phyloP scores from a whole-genome alignment of 2,797 vertebrate genomes.

The Hydrolagus colliei region DNA sequence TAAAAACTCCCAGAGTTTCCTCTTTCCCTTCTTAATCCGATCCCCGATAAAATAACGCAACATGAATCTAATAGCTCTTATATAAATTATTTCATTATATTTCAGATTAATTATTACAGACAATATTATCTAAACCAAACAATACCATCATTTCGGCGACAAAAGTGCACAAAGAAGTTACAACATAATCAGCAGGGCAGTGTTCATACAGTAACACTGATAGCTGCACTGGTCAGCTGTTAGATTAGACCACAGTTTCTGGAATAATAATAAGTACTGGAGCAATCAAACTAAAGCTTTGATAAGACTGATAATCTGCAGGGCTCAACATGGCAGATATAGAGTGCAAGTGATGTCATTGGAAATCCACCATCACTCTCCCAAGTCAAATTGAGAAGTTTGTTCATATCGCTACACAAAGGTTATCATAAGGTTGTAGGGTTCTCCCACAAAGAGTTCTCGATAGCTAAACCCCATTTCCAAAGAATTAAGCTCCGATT shows the following conservation, averaged over 20 bases:
- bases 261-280: neutral
- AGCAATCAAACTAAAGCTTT: neutral
- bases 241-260: neutral
- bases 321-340: neutral
- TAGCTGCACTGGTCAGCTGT: neutral
- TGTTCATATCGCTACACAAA: no score
- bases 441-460: neutral
- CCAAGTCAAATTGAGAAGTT: neutral
- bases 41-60: neutral
- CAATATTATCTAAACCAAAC: slow-evolving; percentile 18
- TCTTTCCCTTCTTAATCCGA: neutral
- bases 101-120: slow-evolving; percentile 6
- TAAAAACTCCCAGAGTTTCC: slow-evolving; percentile 16
- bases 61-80: neutral
- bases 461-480: neutral
- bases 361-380: neutral
- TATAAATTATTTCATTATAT: slow-evolving; percentile 24
- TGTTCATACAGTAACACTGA: slow-evolving; percentile 14
- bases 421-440: neutral
- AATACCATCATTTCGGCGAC: neutral
- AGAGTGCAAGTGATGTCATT: neutral
- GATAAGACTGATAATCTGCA: neutral
- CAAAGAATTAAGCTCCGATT: neutral
- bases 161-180: slow-evolving; percentile 24
- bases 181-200: neutral